Base-by-base conservation (phyloP, 2,888 invertebrate species). In the Lordiphosa andalusiaca region DNA sequence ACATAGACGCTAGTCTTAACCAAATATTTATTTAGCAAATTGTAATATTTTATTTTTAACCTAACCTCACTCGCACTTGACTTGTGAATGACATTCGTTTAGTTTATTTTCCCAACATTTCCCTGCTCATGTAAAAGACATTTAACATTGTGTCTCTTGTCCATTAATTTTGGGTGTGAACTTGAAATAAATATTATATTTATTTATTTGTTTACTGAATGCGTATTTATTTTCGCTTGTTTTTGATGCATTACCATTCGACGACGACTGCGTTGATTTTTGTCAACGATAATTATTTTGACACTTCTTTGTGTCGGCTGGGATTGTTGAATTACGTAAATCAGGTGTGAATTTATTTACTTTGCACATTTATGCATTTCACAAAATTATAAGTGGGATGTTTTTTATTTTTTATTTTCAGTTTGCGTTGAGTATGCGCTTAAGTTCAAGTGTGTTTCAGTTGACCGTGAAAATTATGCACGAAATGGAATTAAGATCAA, bases 341-440 rank as follows among this genome's bases (percentile, higher is more conserved):
- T 66, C 72, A 69, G 83, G 67, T 75, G 77, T 78, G 83, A 84
- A 60, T 60, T 78, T 83, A 71, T 77, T 77, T 77, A 62, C 44
- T 57, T 71, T 65, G 62, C 51, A 67, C 67, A 71, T 73, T 67
- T 82, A 65, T 64, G 77, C 71, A 84, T 61, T 46, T 63, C 19
- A 47, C n/a, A 61, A 53, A 33, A 66, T 60, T 59, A 67, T 59
- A 65, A 76, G 47, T 67, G 70, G 49, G 40, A 40, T 65, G n/a
- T n/a, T n/a, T n/a, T n/a, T n/a, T n/a, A n/a, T 59, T 55, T 49
- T 66, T 38, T 16, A 6, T 9, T 40, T 37, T 40, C 44, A 3
- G 23, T n/a, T 44, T 36, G 39, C 30, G 21, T 19, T 39, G 36
- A 39, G 30, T 52, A 53, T 54, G 39, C 30, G 49, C 38, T 40